Evolutionary conservation across 2,888 invertebrate genomes (phyloP).

Genomic region (Athalia cordata): DNA sequence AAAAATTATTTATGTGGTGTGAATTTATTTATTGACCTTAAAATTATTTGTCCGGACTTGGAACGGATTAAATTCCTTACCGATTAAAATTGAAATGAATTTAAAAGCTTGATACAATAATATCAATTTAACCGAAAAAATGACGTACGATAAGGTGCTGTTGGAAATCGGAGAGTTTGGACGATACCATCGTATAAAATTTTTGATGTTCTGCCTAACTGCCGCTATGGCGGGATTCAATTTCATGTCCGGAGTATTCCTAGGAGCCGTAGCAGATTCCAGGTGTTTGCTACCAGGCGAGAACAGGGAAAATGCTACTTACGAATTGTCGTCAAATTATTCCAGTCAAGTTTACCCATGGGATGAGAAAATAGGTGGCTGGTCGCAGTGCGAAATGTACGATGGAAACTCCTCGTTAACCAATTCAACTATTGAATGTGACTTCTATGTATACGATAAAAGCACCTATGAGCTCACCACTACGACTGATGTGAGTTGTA

Average conservation of each 20-base stretch:
- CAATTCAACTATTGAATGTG: background rate
- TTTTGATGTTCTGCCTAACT: background rate
- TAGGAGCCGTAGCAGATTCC: background rate
- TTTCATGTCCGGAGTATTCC: background rate
- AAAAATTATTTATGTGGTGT: too few relatives aligned
- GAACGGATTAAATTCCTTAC: too few relatives aligned
- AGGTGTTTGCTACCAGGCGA: slow-evolving; percentile 8
- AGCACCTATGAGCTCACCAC: background rate
- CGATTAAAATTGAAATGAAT: too few relatives aligned
- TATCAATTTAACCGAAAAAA: background rate
- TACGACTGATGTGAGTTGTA: background rate
- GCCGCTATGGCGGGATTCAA: background rate
- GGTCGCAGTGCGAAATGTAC: background rate
- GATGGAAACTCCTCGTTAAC: background rate
- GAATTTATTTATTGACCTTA: too few relatives aligned
- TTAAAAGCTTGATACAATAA: too few relatives aligned
- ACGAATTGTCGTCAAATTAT: background rate
- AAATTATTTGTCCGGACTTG: too few relatives aligned
- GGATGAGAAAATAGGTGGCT: background rate
- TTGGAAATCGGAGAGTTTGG: background rate
- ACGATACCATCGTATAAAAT: background rate
- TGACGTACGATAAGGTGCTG: background rate
- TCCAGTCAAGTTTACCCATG: background rate
- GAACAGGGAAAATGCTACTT: slow-evolving; percentile 1
- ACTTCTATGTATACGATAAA: background rate